Conservation (phyloP, 2,113 vertebrate species). For the Stigmatopora nigra region DNA sequence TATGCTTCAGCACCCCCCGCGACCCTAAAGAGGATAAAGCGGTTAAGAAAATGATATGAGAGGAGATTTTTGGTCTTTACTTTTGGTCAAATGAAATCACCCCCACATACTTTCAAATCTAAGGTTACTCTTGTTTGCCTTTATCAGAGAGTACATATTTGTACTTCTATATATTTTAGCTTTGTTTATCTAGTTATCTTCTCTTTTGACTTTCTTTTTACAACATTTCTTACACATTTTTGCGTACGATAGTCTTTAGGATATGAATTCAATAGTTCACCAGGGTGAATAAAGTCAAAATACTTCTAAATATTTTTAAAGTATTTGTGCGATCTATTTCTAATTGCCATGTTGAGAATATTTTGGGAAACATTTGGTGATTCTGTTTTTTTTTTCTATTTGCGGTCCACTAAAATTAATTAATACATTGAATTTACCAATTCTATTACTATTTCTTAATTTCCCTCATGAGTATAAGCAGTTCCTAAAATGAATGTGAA, state of each 20-base stretch:
- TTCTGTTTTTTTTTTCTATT: no score
- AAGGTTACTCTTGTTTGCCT: not conserved
- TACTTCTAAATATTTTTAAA: not conserved
- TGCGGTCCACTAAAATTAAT: no score
- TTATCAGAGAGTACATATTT: not conserved
- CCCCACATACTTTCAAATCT: no score
- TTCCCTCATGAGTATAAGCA: no score
- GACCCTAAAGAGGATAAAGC: no score
- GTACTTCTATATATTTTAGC: not conserved
- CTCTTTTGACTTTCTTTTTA: not conserved
- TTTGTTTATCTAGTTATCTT: conserved; percentile 1
- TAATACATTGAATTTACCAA: no score
- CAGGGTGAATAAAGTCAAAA: not conserved
- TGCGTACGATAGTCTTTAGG: not conserved
- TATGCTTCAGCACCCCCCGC: no score
- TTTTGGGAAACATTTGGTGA: not conserved
- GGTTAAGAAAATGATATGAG: no score
- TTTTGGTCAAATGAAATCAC: no score
- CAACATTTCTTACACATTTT: not conserved
- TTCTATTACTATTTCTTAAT: no score
- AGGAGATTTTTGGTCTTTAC: no score
- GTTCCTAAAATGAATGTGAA: no score
- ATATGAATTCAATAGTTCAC: not conserved
- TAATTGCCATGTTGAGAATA: not conserved
- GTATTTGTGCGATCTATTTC: not conserved